A percentile compares a stretch with the other conserved stretches of the same genome.
These are phyloP conservation scores for Scaptomyza caliginosa DNA, from an alignment of 2,888 invertebrate species.

Conservation along the genomic window DNA sequence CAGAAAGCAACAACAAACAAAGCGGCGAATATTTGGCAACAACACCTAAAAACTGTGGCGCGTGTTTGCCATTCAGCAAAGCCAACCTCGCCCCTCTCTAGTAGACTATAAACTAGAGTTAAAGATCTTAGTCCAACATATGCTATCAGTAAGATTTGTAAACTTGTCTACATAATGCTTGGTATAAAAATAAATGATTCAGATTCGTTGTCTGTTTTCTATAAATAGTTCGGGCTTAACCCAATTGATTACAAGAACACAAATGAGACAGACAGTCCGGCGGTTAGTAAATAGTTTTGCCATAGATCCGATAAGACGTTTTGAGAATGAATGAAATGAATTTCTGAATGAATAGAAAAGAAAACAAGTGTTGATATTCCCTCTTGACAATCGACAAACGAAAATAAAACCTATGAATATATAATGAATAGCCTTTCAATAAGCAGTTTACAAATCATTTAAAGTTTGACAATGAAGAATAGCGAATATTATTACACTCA, in stretches of 20 bases:
- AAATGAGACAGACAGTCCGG: neutral
- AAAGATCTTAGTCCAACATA: too few species aligned
- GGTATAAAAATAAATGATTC: neutral
- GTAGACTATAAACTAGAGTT: too few species aligned
- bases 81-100: neutral
- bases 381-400: slow-evolving; percentile 10
- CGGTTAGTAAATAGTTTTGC: slow-evolving; percentile 19
- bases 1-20: slow-evolving; percentile 35
- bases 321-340: slow-evolving; percentile 19
- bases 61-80: slow-evolving; percentile 75
- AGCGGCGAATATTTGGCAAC: slow-evolving; percentile 48
- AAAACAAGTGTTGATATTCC: slow-evolving; percentile 6
- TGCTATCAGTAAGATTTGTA: neutral
- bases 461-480: too few species aligned
- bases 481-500: too few species aligned
- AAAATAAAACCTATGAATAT: neutral
- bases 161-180: slow-evolving; percentile 14
- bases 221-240: slow-evolving; percentile 40
- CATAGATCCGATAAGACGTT: slow-evolving; percentile 35
- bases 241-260: slow-evolving; percentile 46
- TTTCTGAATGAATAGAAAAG: slow-evolving; percentile 38
- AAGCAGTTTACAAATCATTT: neutral
- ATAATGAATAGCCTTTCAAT: neutral
- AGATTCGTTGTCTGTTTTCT: neutral
- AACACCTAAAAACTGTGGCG: slow-evolving; percentile 51